Evolutionary conservation across 2,113 vertebrate species (phyloP).

Genomic region (Pavo muticus): DNA sequence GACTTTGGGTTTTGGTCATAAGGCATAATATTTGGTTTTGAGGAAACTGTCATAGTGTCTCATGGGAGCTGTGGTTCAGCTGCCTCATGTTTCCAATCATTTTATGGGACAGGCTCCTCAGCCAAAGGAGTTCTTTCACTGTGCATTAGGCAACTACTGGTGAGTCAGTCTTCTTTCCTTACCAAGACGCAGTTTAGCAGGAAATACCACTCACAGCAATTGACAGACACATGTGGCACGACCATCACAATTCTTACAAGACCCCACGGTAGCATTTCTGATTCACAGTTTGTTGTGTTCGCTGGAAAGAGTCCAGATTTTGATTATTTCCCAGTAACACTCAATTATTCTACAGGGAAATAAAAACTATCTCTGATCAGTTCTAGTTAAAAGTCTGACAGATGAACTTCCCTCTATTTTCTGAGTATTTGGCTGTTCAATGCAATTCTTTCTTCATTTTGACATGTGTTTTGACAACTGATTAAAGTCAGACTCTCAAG

Average conservation of each 20-base stretch:
- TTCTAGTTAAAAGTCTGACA: not conserved
- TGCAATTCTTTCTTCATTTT: not conserved
- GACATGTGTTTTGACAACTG: constrained; percentile 4
- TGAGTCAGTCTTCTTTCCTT: not conserved
- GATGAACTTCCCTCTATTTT: not conserved
- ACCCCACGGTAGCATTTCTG: rapidly evolving
- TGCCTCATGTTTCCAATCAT: not conserved
- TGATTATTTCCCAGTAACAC: not conserved
- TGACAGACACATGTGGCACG: not conserved
- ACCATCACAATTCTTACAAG: not conserved
- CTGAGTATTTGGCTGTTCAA: not conserved
- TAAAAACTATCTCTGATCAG: not conserved
- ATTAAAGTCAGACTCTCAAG: not conserved
- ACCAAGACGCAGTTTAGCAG: not conserved
- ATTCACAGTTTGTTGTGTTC: not conserved
- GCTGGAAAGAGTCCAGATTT: not conserved
- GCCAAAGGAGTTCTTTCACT: not conserved
- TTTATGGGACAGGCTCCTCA: not conserved
- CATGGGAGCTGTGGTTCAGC: not conserved
- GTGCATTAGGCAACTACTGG: rapidly evolving
- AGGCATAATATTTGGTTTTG: not conserved
- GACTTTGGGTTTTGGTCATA: not conserved
- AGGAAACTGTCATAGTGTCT: not conserved
- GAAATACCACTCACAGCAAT: not conserved
- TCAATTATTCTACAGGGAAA: not conserved